Base-by-base conservation (phyloP, 2,113 vertebrate genomes). In the Thomomys bottae region DNA sequence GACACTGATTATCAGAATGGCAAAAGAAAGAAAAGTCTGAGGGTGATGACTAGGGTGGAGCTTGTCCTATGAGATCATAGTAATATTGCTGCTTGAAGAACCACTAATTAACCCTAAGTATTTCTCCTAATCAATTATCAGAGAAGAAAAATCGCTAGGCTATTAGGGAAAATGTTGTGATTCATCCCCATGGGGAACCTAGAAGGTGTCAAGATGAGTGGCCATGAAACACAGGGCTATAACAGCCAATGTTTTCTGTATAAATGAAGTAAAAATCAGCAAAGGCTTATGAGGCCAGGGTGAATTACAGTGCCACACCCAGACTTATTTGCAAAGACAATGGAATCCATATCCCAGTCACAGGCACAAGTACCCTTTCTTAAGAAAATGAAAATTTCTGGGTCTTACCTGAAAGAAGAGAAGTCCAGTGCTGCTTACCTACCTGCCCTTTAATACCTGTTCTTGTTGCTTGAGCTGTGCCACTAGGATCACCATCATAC, bases 1-100 rank as follows among this genome's bases (percentile, higher is more conserved):
- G 30, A 98, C 40, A 2, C 98, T 99, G 98, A 97, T 98, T 98
- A 95, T 80, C 54, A 57, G 96, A 3, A 93, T 90, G 32, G 78
- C 92, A 75, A 90, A 91, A 96, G 91, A 92, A n/a, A 12, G 20
- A 30, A 61, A 75, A 12, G 2, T 0, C 42, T 93, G 40, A 93
- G 17, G 85, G 34, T 88, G 34, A 78, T 59, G 57, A 30, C 24
- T 89, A 38, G 49, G 24, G 32, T 88, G 0, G 23, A 91, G 32
- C 34, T 32, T 0, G 1, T 34, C 76, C 75, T 0, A 9, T 57
- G 34, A 20, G 38, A 0, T 1, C 8, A 72, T 77, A 61, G 67
- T 28, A 75, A 86, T 81, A 59, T 72, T 76, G 49, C 17, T 84
- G 42, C 32, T 88, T 78, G 89, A 38, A 91, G 84, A 90, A 64